Percentiles rank a stretch among this genome's conserved stretches.
These are phyloP conservation scores for Calliopsis andreniformis DNA, from an alignment of 1,140 invertebrate genomes.

Conservation along the genomic window DNA sequence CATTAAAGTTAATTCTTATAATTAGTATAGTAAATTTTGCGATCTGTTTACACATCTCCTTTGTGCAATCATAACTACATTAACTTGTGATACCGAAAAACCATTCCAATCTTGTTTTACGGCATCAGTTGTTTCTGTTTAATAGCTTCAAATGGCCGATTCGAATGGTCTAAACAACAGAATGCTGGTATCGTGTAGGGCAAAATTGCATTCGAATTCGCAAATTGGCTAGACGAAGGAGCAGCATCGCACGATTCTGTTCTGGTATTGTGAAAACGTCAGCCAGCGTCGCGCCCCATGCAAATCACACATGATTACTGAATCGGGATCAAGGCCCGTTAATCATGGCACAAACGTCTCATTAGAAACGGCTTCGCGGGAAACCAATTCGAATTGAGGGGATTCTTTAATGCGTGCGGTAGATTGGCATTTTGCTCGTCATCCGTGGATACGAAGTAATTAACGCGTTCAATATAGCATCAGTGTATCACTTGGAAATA, in stretches of 20 bases:
- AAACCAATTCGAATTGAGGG: background rate
- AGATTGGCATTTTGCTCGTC: background rate
- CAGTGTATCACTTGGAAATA: background rate
- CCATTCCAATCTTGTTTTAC: no score
- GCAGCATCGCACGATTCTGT: background rate
- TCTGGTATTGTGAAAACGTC: background rate
- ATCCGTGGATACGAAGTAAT: background rate
- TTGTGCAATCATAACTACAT: no score
- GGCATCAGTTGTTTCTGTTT: background rate
- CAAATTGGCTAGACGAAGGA: constrained; percentile 11
- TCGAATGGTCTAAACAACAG: background rate
- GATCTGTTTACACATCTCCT: no score
- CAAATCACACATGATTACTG: background rate
- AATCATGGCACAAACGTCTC: background rate
- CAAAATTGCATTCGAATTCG: constrained; percentile 16
- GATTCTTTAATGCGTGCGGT: background rate
- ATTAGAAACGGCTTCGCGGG: background rate
- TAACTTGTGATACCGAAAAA: no score
- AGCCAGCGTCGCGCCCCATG: background rate
- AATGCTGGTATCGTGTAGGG: background rate
- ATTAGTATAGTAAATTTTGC: no score
- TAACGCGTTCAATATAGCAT: background rate
- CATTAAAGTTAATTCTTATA: no score
- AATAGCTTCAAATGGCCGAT: constrained; percentile 6
- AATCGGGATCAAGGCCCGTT: background rate